Percentiles rank a stretch among this genome's conserved stretches.
phyloP scores from a whole-genome alignment of 1,140 invertebrate species.

The Eupeodes corollae region DNA sequence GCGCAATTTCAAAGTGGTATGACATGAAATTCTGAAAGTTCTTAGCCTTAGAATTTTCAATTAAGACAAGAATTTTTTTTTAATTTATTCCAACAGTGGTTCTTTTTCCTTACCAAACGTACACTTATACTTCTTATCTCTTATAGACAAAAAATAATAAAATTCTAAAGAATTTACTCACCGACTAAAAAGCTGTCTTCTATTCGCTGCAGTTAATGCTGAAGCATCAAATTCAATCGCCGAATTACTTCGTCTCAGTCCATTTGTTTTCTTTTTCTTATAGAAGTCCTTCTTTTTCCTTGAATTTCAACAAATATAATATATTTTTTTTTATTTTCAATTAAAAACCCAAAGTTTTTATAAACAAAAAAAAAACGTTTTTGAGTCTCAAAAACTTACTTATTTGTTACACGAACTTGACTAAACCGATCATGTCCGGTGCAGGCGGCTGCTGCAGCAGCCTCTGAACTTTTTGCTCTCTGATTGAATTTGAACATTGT shows the following conservation, averaged over 20 bases:
- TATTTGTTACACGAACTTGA: conserved; percentile 49
- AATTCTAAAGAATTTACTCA: conserved; percentile 15
- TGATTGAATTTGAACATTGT: conserved; percentile 69
- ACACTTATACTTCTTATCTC: too few species aligned
- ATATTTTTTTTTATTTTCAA: too few species aligned
- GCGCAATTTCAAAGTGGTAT: too few species aligned
- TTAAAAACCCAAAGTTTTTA: too few species aligned
- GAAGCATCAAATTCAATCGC: conserved; percentile 59
- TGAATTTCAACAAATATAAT: neutral
- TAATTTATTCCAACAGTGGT: neutral
- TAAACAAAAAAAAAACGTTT: too few species aligned
- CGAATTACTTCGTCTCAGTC: conserved; percentile 51
- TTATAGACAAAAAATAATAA: too few species aligned
- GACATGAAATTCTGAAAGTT: too few species aligned
- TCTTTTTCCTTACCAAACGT: neutral
- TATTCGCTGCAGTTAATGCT: conserved; percentile 50
- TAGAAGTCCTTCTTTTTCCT: neutral
- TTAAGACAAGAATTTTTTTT: neutral
- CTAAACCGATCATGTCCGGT: conserved; percentile 67
- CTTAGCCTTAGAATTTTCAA: neutral
- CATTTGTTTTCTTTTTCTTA: conserved; percentile 15
- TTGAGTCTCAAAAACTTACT: conserved; percentile 23
- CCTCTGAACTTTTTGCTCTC: conserved; percentile 51
- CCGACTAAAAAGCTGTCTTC: conserved; percentile 38
- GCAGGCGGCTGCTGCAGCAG: conserved; percentile 50